Conservation (phyloP, 2,113 vertebrate species). For the Labeo catla region DNA sequence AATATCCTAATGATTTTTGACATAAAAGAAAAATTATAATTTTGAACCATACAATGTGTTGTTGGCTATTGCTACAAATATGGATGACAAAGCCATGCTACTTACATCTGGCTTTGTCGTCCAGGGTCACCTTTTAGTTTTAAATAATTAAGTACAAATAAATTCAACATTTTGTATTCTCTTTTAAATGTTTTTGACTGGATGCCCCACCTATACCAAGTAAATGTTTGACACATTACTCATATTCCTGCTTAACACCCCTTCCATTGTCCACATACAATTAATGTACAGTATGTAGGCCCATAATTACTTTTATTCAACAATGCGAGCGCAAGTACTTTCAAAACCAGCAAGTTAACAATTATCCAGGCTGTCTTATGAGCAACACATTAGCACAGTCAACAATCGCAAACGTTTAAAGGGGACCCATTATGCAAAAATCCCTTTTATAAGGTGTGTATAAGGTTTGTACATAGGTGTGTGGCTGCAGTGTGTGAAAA, state of each 20-base stretch:
- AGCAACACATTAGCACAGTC: neutral
- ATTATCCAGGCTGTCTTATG: too few species aligned
- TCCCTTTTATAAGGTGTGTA: too few species aligned
- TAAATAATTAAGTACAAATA: neutral
- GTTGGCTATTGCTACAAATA: too few species aligned
- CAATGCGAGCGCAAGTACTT: neutral
- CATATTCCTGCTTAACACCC: neutral
- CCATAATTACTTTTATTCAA: neutral
- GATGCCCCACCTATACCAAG: neutral
- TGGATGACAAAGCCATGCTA: too few species aligned
- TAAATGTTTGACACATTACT: neutral
- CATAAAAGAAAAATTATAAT: too few species aligned
- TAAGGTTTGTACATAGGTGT: too few species aligned
- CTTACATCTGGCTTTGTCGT: too few species aligned
- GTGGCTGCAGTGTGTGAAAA: too few species aligned
- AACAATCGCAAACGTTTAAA: neutral
- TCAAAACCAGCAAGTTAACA: neutral
- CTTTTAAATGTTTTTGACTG: neutral
- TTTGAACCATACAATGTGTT: too few species aligned
- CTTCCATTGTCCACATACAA: neutral
- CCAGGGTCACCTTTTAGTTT: neutral
- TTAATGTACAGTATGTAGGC: neutral
- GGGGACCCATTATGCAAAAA: too few species aligned
- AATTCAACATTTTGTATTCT: neutral
- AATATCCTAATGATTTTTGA: too few species aligned